Base-by-base conservation (phyloP, 2,888 invertebrate genomes). In the Saturnia pavonia region DNA sequence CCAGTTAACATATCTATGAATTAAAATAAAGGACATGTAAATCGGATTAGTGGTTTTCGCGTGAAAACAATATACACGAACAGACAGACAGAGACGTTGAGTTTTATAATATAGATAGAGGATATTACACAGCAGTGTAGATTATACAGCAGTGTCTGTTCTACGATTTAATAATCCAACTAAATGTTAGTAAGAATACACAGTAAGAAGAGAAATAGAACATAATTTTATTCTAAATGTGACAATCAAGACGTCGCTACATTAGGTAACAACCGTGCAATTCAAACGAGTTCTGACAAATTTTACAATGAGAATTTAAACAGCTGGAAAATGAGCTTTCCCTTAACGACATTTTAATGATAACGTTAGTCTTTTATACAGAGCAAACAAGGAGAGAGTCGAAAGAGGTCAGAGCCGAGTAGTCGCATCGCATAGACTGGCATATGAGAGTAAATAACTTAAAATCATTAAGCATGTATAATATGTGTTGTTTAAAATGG, bases 321-420 rank as follows among this genome's bases (percentile, higher is more conserved):
- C 65, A 40, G 9, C n/a, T 65, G 40, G 65, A 40, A 65, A 65
- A 65, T 65, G 40, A 65, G 65, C 40, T 65, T 65, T 65, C n/a
- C 40, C 65, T 40, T 65, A 65, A 65, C 40, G 65, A 19, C 65
- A 40, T 65, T 65, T 65, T 65, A 65, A 65, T 65, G 65, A 65
- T 65, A 65, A 34, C 40, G 22, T 65, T 2, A 8, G 19, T 19
- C 65, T 65, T 65, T 40, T 8, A 65, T 65, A 65, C 34, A 65
- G 65, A 40, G 7, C 65, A 40, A 40, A 65, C 65, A 40, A 40
- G 65, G 34, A 2, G 57, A 60, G 57, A 60, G 57, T 14, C 57
- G 57, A 65, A 65, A 40, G 65, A 40, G 65, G 65, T 65, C 63
- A 65, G 34, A 19, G 34, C 34, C 19, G 1, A 27, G 19, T 19